These are phyloP conservation scores for Drosophila sucinea DNA, from an alignment of 1,140 invertebrate genomes.

Conservation along the genomic window DNA sequence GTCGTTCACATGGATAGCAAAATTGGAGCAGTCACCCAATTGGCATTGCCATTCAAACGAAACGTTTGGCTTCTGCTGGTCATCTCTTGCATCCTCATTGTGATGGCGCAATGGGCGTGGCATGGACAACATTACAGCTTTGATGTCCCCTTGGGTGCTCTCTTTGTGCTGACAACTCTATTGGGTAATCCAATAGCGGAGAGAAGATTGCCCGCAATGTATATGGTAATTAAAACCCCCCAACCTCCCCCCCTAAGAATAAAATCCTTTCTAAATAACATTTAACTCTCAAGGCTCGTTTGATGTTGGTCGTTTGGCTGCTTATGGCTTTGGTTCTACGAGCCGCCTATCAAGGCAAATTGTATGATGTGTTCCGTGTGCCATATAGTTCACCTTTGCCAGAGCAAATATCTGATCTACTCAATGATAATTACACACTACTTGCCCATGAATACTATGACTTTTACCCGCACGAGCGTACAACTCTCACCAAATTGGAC, in stretches of 20 bases:
- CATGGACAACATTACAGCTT: not conserved
- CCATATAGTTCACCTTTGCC: constrained; percentile 41
- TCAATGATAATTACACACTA: constrained; percentile 36
- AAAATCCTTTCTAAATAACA: not conserved
- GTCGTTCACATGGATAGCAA: constrained; percentile 44
- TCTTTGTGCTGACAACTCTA: constrained; percentile 52
- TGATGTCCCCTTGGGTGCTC: not conserved
- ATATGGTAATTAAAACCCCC: not conserved
- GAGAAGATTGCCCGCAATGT: not conserved
- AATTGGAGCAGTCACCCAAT: constrained; percentile 45
- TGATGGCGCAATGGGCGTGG: constrained; percentile 35
- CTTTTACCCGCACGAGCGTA: constrained; percentile 50
- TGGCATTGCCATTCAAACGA: constrained; percentile 47
- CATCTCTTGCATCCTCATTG: constrained; percentile 21
- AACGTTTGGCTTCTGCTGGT: constrained; percentile 44
- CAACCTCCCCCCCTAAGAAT: no score
- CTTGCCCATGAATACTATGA: constrained; percentile 49
- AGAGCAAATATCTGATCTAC: constrained; percentile 38
- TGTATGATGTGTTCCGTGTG: constrained; percentile 57
- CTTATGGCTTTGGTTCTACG: constrained; percentile 56
- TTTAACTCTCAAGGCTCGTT: not conserved
- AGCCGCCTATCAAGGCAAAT: constrained; percentile 61
- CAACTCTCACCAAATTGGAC: constrained; percentile 11
- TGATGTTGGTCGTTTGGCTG: constrained; percentile 38
- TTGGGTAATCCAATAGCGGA: constrained; percentile 54